Evolutionary conservation across 2,113 vertebrate species (phyloP).

Genomic region (Danio rerio): DNA sequence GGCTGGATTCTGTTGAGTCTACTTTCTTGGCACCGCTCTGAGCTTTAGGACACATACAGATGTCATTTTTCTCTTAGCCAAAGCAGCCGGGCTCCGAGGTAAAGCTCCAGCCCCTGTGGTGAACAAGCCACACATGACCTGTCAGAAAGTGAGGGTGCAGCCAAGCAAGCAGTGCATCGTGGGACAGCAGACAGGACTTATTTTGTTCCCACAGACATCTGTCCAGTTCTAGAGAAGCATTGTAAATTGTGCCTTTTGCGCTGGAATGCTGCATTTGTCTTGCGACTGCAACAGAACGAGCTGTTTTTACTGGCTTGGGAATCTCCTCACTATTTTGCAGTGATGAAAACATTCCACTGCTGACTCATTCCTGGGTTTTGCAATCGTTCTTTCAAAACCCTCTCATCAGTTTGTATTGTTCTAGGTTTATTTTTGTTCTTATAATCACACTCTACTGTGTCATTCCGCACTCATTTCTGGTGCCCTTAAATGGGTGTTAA

Average conservation of each 20-base stretch:
- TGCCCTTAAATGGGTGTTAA: not conserved
- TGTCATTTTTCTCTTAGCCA: constrained; percentile 49
- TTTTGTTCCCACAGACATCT: constrained; percentile 42
- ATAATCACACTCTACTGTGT: not conserved
- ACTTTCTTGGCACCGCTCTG: constrained; percentile 52
- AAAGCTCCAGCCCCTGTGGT: constrained; percentile 35
- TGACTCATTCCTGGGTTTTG: constrained; percentile 34
- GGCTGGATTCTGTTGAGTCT: constrained; percentile 55
- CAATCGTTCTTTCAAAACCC: constrained; percentile 12
- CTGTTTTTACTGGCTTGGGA: constrained; percentile 29
- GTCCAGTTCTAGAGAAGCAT: constrained; percentile 33
- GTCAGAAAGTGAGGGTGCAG: constrained; percentile 47
- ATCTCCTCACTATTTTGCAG: not conserved
- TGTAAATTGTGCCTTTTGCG: constrained; percentile 18
- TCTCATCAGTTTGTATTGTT: not conserved
- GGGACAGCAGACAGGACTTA: constrained; percentile 36
- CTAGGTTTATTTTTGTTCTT: constrained; percentile 11
- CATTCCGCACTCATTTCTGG: not conserved
- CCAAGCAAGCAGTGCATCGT: constrained; percentile 45
- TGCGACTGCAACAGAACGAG: constrained; percentile 3
- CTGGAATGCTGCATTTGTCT: constrained; percentile 34
- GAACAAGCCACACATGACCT: constrained; percentile 53
- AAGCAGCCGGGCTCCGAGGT: constrained; percentile 45
- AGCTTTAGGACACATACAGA: constrained; percentile 45
- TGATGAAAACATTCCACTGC: constrained; percentile 39